Evolutionary conservation across 2,797 vertebrate species (phyloP).

Genomic region (Hybognathus amarus): DNA sequence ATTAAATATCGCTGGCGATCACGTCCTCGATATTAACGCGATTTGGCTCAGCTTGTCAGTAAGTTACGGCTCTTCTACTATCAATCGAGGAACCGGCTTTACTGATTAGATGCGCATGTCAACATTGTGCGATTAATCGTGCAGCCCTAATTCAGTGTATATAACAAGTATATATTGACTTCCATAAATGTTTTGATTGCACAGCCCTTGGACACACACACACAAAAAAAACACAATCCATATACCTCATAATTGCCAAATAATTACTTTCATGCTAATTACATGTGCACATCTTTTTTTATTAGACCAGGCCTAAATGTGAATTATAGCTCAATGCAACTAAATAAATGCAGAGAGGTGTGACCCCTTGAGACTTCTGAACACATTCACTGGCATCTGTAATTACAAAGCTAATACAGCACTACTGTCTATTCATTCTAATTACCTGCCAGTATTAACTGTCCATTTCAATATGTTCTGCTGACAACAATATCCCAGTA

Average conservation of each 20-base stretch:
- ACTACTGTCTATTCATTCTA: constrained; percentile 55
- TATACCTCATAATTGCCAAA: constrained; percentile 21
- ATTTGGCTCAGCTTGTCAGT: too few species aligned
- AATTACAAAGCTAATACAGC: constrained; percentile 59
- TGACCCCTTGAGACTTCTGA: constrained; percentile 31
- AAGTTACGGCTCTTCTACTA: too few species aligned
- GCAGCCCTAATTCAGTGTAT: too few species aligned
- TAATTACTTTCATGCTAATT: constrained; percentile 54
- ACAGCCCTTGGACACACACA: not conserved
- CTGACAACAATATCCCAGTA: constrained; percentile 25
- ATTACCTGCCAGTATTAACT: constrained; percentile 48
- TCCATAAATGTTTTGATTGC: constrained; percentile 15
- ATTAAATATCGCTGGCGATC: too few species aligned
- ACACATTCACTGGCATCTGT: constrained; percentile 35
- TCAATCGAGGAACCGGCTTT: too few species aligned
- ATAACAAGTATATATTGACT: not conserved
- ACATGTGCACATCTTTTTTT: constrained; percentile 42
- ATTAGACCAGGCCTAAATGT: constrained; percentile 27
- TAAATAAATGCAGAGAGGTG: constrained; percentile 30
- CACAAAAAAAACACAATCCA: not conserved
- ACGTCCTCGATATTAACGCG: too few species aligned
- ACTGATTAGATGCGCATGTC: too few species aligned
- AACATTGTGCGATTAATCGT: too few species aligned
- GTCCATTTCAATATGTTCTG: constrained; percentile 42
- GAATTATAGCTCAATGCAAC: constrained; percentile 44